Percentiles rank a stretch among this genome's conserved stretches.
Evolutionary conservation across 2,797 vertebrate genomes (phyloP).

Genomic region (Oryzias sinensis): DNA sequence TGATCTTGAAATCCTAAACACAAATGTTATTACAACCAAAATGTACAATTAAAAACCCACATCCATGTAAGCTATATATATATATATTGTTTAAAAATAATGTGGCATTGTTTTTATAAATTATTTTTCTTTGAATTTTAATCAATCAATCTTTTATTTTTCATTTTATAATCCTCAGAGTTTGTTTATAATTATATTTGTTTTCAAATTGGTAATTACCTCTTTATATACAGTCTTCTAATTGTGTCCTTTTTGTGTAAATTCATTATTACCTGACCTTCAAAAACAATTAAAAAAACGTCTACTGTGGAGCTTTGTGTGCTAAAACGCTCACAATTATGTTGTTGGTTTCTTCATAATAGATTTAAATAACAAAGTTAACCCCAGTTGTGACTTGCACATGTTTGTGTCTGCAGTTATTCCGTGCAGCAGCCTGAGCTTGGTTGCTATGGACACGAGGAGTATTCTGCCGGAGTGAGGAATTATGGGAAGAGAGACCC

Average conservation of each 20-base stretch:
- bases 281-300: slow-evolving; percentile 4
- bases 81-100: too few species aligned
- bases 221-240: slow-evolving; percentile 30
- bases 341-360: slow-evolving; percentile 16
- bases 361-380: slow-evolving; percentile 14
- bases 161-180: too few species aligned
- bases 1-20: too few species aligned
- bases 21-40: too few species aligned
- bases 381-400: slow-evolving; percentile 28
- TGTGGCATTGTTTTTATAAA: too few species aligned
- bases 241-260: slow-evolving; percentile 34
- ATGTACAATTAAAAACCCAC: too few species aligned
- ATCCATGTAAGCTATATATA: too few species aligned
- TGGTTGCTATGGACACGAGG: slow-evolving; percentile 91
- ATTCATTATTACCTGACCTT: slow-evolving; percentile 33
- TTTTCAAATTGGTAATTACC: slow-evolving; percentile 26
- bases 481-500: slow-evolving; percentile 89
- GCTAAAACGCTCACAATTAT: slow-evolving; percentile 9
- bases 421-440: slow-evolving; percentile 89
- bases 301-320: background rate
- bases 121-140: too few species aligned
- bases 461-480: slow-evolving; percentile 87
- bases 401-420: slow-evolving; percentile 78
- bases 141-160: too few species aligned
- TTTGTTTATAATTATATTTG: background rate